Evolutionary conservation across 2,797 vertebrate genomes (phyloP), one percentile per base, ranked within the genome.

Genomic region (Selene dorsalis): DNA sequence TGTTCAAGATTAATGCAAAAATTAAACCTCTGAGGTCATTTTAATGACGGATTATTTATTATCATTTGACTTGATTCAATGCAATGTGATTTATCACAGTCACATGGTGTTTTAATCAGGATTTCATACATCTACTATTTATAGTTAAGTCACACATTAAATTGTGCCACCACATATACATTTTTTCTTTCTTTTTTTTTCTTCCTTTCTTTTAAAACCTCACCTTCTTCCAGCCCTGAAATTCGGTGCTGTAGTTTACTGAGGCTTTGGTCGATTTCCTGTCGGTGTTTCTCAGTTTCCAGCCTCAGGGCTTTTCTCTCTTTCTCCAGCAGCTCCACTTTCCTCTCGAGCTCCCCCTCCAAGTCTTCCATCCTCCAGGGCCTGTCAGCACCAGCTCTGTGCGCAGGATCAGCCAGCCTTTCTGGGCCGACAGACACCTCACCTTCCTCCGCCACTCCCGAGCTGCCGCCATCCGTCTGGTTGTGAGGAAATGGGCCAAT

Each of bases 331-430:
- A 96, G 93, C 89, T 96, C 92, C 84, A 99, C 94, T 91, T 98
- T 98, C 87, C 93, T 95, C 91, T 97, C 95, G 87, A 99, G 95
- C 92, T 98, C 96, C 18, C 94, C 95, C 86, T 98, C 97, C 87
- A 99, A 84, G 77, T 96, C 95, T 4, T 98, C 96, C 94, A 98
- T 93, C 90, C 94, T 91, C 94, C 89, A 96, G 94, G 77, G 94
- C 86, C 24, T 90, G 61, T 0, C 94, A 82, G 1, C 88, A 35
- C 58, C 83, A 39, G 48, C 48, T 47, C 38, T 73, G 65, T 76
- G 89, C 30, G 74, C 75, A 0, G 52, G 67, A 47, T 69, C 50
- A 1, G 69, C 52, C 30, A 59, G 22, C 67, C 80, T 82, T 28
- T 79, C 87, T 16, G 83, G 87, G 88, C 64, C 14, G 0, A 65